Percentiles rank a stretch among this genome's conserved stretches.
Conservation (phyloP, 1,140 invertebrate species). For the Rhynchophorus ferrugineus region DNA sequence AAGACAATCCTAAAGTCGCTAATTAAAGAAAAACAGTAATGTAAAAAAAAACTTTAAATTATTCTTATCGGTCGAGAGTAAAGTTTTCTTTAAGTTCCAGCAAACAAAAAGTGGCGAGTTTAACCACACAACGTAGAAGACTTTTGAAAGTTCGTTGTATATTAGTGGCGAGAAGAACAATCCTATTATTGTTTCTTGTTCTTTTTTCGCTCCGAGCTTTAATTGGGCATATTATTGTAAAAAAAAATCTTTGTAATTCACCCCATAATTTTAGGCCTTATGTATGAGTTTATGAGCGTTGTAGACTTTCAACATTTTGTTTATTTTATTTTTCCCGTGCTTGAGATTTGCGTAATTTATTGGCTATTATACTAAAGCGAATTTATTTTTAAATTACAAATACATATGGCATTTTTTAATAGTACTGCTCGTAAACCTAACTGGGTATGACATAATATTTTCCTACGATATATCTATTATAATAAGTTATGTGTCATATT, state of each 20-base stretch:
- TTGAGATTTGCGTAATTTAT: neutral
- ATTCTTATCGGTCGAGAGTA: conserved; percentile 7
- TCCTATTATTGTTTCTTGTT: neutral
- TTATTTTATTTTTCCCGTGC: neutral
- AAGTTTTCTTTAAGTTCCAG: conserved; percentile 9
- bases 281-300: neutral
- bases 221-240: neutral
- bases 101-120: conserved; percentile 3
- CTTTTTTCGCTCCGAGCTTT: neutral
- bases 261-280: neutral
- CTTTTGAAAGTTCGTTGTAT: conserved; percentile 7
- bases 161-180: neutral
- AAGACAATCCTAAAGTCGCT: too few species aligned
- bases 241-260: too few species aligned
- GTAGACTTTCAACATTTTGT: neutral
- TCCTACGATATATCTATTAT: too few species aligned
- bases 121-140: neutral
- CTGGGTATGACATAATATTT: too few species aligned
- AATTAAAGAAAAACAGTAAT: too few species aligned
- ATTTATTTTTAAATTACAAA: neutral
- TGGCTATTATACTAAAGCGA: neutral
- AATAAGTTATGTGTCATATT: too few species aligned
- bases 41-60: too few species aligned
- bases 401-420: too few species aligned
- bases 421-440: too few species aligned